Evolutionary conservation across 1,140 invertebrate genomes (phyloP).

Genomic region (Euura lappo): DNA sequence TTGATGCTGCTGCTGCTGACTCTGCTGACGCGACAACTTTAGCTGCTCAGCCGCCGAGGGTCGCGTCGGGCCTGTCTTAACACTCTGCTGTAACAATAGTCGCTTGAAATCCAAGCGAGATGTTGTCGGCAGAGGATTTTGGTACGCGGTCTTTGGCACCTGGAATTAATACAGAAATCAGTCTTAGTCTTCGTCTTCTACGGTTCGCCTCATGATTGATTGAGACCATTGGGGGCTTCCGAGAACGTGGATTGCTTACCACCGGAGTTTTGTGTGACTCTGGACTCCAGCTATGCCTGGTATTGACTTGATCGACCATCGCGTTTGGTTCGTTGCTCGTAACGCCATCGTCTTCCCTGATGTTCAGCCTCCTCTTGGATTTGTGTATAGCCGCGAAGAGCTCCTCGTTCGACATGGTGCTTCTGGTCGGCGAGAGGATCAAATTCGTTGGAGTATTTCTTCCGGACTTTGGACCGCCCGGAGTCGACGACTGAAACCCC

Average conservation of each 20-base stretch:
- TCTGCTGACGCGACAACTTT: constrained; percentile 72
- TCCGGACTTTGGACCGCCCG: constrained; percentile 33
- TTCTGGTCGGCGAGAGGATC: constrained; percentile 70
- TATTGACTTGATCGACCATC: constrained; percentile 37
- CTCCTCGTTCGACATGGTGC: constrained; percentile 78
- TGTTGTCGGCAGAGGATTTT: constrained; percentile 64
- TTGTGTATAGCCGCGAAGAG: constrained; percentile 79
- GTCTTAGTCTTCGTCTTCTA: background rate
- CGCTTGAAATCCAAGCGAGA: constrained; percentile 83
- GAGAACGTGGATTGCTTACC: constrained; percentile 27
- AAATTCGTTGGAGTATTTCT: constrained; percentile 50
- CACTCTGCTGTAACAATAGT: constrained; percentile 73
- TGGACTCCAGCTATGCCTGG: constrained; percentile 56
- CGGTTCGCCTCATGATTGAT: background rate
- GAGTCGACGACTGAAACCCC: constrained; percentile 49
- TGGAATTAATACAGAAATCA: constrained; percentile 23
- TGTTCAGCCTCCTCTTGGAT: constrained; percentile 77
- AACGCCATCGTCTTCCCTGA: constrained; percentile 67
- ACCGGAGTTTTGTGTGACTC: constrained; percentile 46
- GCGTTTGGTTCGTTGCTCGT: constrained; percentile 48
- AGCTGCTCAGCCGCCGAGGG: constrained; percentile 84
- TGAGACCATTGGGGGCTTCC: background rate
- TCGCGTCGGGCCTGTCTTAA: constrained; percentile 67
- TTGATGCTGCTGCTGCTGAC: constrained; percentile 45
- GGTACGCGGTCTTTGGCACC: constrained; percentile 37